Percentiles rank a stretch among this genome's conserved stretches.
These are phyloP conservation scores for Rallus crepitans DNA, from an alignment of 2,797 vertebrate species.

Conservation along the genomic window DNA sequence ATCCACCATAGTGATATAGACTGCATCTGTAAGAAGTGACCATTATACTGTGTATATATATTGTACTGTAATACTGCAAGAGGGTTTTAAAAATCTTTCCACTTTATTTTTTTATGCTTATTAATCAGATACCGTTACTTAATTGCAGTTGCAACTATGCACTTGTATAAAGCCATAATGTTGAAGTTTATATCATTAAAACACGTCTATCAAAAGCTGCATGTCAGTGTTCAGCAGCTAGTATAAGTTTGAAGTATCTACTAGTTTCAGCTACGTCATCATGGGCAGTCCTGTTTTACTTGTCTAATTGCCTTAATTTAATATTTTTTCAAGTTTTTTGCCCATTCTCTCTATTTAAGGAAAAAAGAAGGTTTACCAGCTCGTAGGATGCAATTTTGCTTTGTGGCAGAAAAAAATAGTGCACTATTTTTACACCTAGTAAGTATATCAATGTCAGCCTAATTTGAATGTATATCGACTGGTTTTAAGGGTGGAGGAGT, in stretches of 20 bases:
- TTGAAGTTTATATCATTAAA: slow-evolving; percentile 70
- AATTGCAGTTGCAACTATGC: slow-evolving; percentile 82
- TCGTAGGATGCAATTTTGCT: slow-evolving; percentile 79
- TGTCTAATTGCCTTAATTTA: slow-evolving; percentile 86
- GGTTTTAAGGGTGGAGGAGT: slow-evolving; percentile 70
- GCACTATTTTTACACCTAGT: slow-evolving; percentile 81
- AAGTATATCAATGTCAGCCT: slow-evolving; percentile 78
- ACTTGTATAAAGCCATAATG: slow-evolving; percentile 83
- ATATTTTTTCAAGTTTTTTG: slow-evolving; percentile 71
- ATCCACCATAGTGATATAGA: slow-evolving; percentile 65
- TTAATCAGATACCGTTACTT: slow-evolving; percentile 77
- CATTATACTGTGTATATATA: slow-evolving; percentile 77
- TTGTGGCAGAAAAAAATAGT: slow-evolving; percentile 77
- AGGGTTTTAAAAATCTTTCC: slow-evolving; percentile 80
- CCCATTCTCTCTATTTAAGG: slow-evolving; percentile 76
- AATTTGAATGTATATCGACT: slow-evolving; percentile 86
- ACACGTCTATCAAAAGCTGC: slow-evolving; percentile 70
- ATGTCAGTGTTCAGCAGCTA: slow-evolving; percentile 76
- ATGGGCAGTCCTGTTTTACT: slow-evolving; percentile 70
- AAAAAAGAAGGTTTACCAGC: slow-evolving; percentile 75
- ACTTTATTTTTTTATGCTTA: slow-evolving; percentile 83
- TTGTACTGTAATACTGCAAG: slow-evolving; percentile 81
- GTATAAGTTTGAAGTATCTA: slow-evolving; percentile 62
- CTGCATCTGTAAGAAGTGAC: slow-evolving; percentile 77
- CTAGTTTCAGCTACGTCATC: slow-evolving; percentile 69